Percentiles rank a stretch among this genome's conserved stretches.
These are phyloP conservation scores for Meda fulgida DNA, from an alignment of 2,797 vertebrate genomes.

Conservation along the genomic window DNA sequence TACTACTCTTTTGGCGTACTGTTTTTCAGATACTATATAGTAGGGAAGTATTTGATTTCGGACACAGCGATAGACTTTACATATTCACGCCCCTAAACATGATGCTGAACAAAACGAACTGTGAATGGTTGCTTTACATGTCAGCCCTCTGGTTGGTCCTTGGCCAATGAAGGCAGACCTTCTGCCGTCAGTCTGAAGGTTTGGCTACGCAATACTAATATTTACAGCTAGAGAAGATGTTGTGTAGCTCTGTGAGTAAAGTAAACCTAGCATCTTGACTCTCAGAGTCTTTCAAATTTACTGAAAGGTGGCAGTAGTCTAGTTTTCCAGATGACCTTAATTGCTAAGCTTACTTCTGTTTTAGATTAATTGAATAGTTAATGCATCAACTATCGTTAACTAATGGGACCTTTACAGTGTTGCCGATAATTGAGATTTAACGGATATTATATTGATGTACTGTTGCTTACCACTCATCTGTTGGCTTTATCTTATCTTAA, in stretches of 20 bases:
- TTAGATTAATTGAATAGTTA: neutral
- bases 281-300: neutral
- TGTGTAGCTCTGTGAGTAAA: neutral
- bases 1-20: too few species aligned
- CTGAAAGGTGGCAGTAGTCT: neutral
- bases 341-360: neutral
- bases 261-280: neutral
- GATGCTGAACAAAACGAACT: too few species aligned
- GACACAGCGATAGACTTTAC: too few species aligned
- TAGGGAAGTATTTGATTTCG: neutral
- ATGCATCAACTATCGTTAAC: neutral
- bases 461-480: neutral
- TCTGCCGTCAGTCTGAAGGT: too few species aligned
- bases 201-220: too few species aligned
- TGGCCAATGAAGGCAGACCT: too few species aligned
- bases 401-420: neutral
- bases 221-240: conserved; percentile 1
- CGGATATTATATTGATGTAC: neutral
- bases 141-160: too few species aligned
- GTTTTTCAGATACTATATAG: neutral
- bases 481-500: neutral
- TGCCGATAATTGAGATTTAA: neutral
- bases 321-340: neutral
- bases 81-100: too few species aligned
- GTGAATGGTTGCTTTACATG: too few species aligned